Conservation (phyloP, 2,113 vertebrate genomes). For the Pelecanoides urinatrix region DNA sequence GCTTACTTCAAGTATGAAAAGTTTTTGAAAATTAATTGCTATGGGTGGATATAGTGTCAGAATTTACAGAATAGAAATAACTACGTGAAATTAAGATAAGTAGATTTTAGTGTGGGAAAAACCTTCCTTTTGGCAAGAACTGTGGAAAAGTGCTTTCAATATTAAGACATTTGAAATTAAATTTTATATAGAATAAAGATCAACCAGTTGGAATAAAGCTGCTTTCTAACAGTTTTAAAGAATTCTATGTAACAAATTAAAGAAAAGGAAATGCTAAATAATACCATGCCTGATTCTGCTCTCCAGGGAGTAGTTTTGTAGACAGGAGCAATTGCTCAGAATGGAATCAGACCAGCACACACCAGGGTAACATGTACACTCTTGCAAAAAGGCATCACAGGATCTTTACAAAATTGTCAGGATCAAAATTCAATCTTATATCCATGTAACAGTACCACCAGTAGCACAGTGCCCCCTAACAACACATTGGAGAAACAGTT, state of each 20-base stretch:
- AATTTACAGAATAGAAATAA: not conserved
- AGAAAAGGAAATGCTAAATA: not conserved
- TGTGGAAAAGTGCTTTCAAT: not conserved
- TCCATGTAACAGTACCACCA: not conserved
- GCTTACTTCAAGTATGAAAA: not conserved
- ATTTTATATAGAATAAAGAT: not conserved
- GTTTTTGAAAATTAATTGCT: not conserved
- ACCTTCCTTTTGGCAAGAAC: not conserved
- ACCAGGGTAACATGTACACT: not conserved
- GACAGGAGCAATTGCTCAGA: not conserved
- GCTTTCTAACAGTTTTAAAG: not conserved
- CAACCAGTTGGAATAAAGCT: not conserved
- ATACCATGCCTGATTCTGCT: not conserved
- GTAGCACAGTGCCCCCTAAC: slow-evolving; percentile 57
- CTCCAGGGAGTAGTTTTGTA: not conserved
- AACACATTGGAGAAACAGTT: not conserved
- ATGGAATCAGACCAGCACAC: not conserved
- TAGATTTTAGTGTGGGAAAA: not conserved
- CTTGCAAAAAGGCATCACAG: not conserved
- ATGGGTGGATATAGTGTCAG: not conserved
- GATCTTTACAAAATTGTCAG: not conserved
- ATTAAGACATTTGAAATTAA: not conserved
- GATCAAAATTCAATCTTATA: not conserved
- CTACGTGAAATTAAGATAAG: not conserved
- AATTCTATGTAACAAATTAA: not conserved